These are phyloP conservation scores for Branchinecta lindahli DNA, from an alignment of 1,140 invertebrate species.

Conservation along the genomic window DNA sequence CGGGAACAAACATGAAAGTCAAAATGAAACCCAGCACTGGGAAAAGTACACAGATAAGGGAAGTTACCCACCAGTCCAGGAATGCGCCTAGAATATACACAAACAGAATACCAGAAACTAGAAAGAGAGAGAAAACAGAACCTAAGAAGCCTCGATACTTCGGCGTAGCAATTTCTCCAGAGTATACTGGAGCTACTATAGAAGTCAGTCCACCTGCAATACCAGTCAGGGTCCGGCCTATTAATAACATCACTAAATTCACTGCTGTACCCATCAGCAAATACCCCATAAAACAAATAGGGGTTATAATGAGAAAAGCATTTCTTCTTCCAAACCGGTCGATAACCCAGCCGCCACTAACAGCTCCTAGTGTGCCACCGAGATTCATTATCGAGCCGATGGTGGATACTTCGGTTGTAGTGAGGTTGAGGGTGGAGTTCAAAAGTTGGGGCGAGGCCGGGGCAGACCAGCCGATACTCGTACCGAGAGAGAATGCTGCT, in stretches of 20 bases:
- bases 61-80: neutral
- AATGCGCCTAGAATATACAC: neutral
- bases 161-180: constrained; percentile 2
- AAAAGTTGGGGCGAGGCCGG: neutral
- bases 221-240: neutral
- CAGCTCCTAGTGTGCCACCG: neutral
- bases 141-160: neutral
- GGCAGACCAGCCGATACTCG: neutral
- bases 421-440: neutral
- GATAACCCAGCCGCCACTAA: neutral
- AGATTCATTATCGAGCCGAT: neutral
- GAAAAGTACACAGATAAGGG: neutral
- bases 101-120: neutral
- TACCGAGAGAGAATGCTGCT: neutral
- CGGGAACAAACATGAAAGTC: neutral
- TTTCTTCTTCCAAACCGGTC: neutral
- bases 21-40: neutral
- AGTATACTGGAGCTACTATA: neutral
- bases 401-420: neutral
- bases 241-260: neutral
- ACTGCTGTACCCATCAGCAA: neutral
- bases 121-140: neutral
- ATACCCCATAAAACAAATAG: neutral
- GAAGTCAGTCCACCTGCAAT: neutral
- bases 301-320: neutral